phyloP scores from a whole-genome alignment of 1,140 invertebrate species.

The Hesperophylax magnus region DNA sequence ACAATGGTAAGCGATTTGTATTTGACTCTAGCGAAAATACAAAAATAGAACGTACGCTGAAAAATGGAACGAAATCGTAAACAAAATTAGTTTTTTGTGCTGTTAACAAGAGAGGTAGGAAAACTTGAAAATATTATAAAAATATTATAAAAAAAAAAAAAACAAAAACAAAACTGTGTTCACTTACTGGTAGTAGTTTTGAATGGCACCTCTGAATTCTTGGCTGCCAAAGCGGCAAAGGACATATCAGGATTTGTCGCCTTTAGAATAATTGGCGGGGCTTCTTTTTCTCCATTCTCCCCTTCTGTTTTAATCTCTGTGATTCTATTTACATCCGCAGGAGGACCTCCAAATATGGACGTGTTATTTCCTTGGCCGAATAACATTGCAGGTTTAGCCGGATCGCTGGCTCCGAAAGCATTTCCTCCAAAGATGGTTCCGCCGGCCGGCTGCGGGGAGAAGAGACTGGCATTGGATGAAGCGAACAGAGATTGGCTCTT shows the following conservation, averaged over 20 bases:
- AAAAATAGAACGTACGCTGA: too few relatives aligned
- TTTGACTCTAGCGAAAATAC: too few relatives aligned
- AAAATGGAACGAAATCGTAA: too few relatives aligned
- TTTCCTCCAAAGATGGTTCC: constrained; percentile 23
- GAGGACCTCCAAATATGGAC: background rate
- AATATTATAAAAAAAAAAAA: too few relatives aligned
- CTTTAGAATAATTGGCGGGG: background rate
- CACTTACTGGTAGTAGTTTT: background rate
- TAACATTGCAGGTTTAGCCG: background rate
- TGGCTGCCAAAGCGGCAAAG: constrained; percentile 17
- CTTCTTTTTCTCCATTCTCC: constrained; percentile 27
- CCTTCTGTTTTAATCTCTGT: background rate
- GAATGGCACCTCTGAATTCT: constrained; percentile 11
- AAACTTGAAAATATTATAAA: too few relatives aligned
- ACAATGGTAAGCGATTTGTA: too few relatives aligned
- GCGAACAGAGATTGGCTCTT: background rate
- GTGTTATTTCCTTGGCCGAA: constrained; percentile 18
- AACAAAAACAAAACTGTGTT: background rate
- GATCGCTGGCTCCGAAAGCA: background rate
- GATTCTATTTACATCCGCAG: background rate
- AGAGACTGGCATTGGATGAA: background rate
- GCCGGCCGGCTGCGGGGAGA: background rate
- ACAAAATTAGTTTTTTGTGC: too few relatives aligned
- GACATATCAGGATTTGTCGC: background rate
- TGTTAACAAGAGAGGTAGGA: too few relatives aligned